phyloP scores from a whole-genome alignment of 2,113 vertebrate genomes.

The Ginglymostoma cirratum region DNA sequence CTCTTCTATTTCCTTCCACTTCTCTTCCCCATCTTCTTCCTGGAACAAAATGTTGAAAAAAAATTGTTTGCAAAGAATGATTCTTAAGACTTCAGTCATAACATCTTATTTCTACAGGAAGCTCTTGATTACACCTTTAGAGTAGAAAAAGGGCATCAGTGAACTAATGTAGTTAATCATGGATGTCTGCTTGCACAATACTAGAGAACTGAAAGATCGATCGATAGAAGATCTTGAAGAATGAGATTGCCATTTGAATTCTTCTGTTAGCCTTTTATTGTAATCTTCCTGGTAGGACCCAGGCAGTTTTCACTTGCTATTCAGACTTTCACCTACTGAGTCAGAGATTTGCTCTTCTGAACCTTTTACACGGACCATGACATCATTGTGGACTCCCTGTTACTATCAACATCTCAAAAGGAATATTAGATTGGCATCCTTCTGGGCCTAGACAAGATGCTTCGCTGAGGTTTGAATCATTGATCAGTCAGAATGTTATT shows the following conservation, averaged over 20 bases:
- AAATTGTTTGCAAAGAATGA: background rate
- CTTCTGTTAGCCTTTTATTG: background rate
- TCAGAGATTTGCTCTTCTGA: background rate
- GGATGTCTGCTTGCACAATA: background rate
- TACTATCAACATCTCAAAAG: background rate
- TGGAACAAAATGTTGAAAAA: background rate
- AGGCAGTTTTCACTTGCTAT: background rate
- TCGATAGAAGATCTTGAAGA: background rate
- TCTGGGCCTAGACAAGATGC: background rate
- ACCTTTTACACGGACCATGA: background rate
- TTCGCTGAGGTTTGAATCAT: background rate
- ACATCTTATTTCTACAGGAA: background rate
- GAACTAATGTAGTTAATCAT: slow-evolving; percentile 14
- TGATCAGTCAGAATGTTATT: background rate
- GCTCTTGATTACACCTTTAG: background rate
- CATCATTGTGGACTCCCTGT: background rate
- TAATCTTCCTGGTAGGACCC: background rate
- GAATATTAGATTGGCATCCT: background rate
- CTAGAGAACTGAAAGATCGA: background rate
- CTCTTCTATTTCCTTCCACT: background rate
- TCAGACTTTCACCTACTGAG: background rate
- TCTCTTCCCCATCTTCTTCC: background rate
- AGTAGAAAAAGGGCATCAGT: background rate
- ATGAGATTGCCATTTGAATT: background rate
- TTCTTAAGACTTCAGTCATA: background rate